A percentile compares a stretch with the other conserved stretches of the same genome.
Evolutionary conservation across 2,113 vertebrate species (phyloP).

Genomic region (Corvus moneduloides): DNA sequence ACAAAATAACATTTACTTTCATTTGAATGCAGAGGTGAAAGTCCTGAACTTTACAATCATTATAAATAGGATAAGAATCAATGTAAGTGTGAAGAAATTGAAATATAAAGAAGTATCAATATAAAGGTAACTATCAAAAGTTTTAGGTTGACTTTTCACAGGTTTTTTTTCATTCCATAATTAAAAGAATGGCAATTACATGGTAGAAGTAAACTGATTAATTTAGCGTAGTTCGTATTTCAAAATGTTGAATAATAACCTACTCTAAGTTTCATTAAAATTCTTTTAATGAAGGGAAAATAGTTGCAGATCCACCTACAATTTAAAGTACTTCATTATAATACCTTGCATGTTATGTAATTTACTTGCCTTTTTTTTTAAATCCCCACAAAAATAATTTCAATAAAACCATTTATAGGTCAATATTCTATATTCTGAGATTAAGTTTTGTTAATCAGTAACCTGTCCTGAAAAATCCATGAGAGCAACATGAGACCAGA

Average conservation of each 20-base stretch:
- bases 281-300: neutral
- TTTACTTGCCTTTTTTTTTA: neutral
- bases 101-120: neutral
- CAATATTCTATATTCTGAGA: neutral
- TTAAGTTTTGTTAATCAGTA: neutral
- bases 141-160: neutral
- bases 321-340: neutral
- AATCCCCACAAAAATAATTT: neutral
- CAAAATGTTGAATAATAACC: neutral
- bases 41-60: neutral
- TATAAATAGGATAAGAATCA: neutral
- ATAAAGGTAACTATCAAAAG: neutral
- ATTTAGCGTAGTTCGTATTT: neutral
- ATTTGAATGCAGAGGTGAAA: neutral
- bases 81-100: neutral
- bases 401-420: neutral
- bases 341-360: neutral
- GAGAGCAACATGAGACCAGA: neutral
- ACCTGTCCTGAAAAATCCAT: neutral
- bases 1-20: neutral
- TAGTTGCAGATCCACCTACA: neutral
- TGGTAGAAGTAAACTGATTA: neutral
- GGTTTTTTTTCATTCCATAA: neutral
- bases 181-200: neutral
- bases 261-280: neutral